phyloP scores from a whole-genome alignment of 2,888 invertebrate genomes.

The Nowickia ferox region DNA sequence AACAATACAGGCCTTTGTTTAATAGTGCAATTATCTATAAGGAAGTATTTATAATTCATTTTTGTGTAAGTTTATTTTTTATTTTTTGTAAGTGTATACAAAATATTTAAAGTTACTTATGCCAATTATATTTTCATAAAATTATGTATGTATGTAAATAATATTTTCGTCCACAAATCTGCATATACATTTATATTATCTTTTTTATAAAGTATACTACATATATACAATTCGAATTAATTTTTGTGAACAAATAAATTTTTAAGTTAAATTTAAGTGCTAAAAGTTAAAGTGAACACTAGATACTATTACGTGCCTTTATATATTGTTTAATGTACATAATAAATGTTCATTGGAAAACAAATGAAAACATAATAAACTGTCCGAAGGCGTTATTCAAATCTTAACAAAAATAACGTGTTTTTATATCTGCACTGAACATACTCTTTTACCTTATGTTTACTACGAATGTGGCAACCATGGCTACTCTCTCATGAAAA shows the following conservation, averaged over 20 bases:
- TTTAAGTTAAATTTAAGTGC: slow-evolving; percentile 36
- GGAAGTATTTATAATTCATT: slow-evolving; percentile 35
- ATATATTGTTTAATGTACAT: slow-evolving; percentile 46
- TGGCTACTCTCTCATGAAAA: background rate
- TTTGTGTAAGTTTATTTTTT: slow-evolving; percentile 32
- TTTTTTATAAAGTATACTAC: slow-evolving; percentile 9
- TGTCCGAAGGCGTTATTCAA: slow-evolving; percentile 61
- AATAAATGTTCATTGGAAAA: slow-evolving; percentile 11
- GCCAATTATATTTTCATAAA: background rate
- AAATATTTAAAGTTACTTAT: slow-evolving; percentile 27
- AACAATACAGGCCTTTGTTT: slow-evolving; percentile 64
- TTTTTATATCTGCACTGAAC: slow-evolving; percentile 44
- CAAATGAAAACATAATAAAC: slow-evolving; percentile 54
- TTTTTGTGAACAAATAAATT: slow-evolving; percentile 39
- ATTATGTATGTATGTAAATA: slow-evolving; percentile 32
- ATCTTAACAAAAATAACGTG: slow-evolving; percentile 26
- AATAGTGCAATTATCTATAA: slow-evolving; percentile 59
- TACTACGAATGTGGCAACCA: slow-evolving; percentile 35
- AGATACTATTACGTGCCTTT: slow-evolving; percentile 62
- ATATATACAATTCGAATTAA: background rate
- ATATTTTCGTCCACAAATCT: slow-evolving; percentile 22
- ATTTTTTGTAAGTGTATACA: slow-evolving; percentile 54
- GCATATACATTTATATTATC: slow-evolving; percentile 1
- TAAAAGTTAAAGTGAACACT: slow-evolving; percentile 35
- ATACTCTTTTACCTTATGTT: background rate